Evolutionary conservation across 2,113 vertebrate genomes (phyloP).

Genomic region (Erythrocebus patas): DNA sequence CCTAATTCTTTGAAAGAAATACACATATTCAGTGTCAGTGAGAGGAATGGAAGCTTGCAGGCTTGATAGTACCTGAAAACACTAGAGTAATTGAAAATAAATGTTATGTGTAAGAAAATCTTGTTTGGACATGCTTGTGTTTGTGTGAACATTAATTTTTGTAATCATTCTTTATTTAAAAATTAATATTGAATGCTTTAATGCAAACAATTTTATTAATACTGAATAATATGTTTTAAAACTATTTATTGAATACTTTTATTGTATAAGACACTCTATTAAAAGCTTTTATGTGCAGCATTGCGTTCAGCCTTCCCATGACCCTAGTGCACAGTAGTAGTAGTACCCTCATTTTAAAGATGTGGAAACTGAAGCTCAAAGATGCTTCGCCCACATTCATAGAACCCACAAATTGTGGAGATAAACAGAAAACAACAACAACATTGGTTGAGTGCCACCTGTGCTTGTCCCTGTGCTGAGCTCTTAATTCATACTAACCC

Average conservation of each 20-base stretch:
- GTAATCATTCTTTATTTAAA: neutral
- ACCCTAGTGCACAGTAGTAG: neutral
- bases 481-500: neutral
- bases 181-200: neutral
- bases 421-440: neutral
- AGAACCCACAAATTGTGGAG: neutral
- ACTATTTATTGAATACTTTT: slow-evolving; percentile 18
- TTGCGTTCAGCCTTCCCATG: neutral
- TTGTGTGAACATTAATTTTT: slow-evolving; percentile 29
- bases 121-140: slow-evolving; percentile 5
- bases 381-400: neutral
- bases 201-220: slow-evolving; percentile 18
- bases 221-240: neutral
- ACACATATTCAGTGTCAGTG: neutral
- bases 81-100: neutral
- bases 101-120: neutral
- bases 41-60: neutral
- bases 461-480: neutral
- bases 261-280: neutral
- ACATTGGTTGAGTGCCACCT: neutral
- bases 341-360: slow-evolving; percentile 29
- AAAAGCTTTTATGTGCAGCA: neutral
- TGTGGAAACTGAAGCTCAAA: neutral
- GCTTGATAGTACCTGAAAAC: slow-evolving; percentile 26
- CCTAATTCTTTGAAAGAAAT: neutral